Evolutionary conservation across 2,113 vertebrate genomes (phyloP), one percentile per base, ranked within the genome.

Genomic region (Eptesicus fuscus): DNA sequence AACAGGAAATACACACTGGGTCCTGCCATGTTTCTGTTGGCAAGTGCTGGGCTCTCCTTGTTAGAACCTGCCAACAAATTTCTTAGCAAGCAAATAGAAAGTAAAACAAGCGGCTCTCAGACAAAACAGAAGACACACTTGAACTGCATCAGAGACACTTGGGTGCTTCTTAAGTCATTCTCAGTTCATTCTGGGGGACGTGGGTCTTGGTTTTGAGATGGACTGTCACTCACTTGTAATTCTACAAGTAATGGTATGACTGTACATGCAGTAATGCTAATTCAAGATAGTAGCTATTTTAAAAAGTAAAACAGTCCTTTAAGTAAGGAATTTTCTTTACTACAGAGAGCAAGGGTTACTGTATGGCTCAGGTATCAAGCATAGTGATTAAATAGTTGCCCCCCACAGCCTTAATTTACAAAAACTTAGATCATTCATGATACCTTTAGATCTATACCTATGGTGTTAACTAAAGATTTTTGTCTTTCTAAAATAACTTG

Each of bases 21-120:
- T 97, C 97, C 95, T 98, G 97, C 97, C 97, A 95, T 98, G 98
- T 98, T 98, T 98, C 98, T 98, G 88, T 98, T 98, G 98, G 98
- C 98, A 98, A 80, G 91, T 95, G 82, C 93, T 93, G 97, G 96
- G 93, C 97, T 98, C 96, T 97, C 98, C 97, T 97, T 98, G 96
- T 98, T 96, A 97, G 98, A 98, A 98, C 97, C 96, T 97, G 98
- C 98, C 98, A 98, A 97, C 96, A 95, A 92, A 98, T 98, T 98
- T 98, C 98, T 97, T 98, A 96, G 97, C 82, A 95, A 97, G 96
- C 96, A 95, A 97, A 92, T 40, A 97, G 97, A 96, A 98, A 97
- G 97, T 85, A 97, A 98, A 98, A 96, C 97, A 98, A 97, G 97
- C 84, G 71, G 49, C 91, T 95, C 95, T 97, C 97, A 98, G 98